Conservation (phyloP, 2,113 vertebrate species). For the Limanda limanda region DNA sequence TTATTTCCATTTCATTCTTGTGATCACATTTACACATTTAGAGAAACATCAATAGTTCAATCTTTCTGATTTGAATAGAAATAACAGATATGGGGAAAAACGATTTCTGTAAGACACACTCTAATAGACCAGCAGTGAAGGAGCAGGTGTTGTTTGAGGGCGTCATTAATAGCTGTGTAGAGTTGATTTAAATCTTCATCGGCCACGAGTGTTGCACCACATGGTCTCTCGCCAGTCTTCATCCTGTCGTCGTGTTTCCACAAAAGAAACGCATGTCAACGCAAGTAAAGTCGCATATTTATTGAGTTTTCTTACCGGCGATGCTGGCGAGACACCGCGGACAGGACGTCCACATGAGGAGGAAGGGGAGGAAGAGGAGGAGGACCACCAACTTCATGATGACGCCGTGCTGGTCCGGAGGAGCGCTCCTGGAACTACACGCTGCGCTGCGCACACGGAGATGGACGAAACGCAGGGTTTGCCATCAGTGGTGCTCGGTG, state of each 20-base stretch:
- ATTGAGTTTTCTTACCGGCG: slow-evolving; percentile 61
- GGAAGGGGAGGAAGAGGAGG: not conserved
- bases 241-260: not conserved
- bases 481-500: slow-evolving; percentile 14
- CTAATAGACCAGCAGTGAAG: not conserved
- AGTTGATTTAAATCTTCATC: not conserved
- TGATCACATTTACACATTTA: not conserved
- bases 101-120: not conserved
- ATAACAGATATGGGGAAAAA: too few species aligned
- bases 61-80: not conserved
- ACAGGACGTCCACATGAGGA: slow-evolving; percentile 48
- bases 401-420: slow-evolving; percentile 40
- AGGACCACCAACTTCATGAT: slow-evolving; percentile 68
- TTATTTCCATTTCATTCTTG: not conserved
- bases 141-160: not conserved
- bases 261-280: not conserved
- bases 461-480: not conserved
- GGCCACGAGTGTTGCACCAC: not conserved
- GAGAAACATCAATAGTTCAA: too few species aligned
- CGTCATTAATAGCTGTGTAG: not conserved
- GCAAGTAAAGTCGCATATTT: too few species aligned
- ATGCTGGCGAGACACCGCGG: slow-evolving; percentile 36
- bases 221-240: not conserved
- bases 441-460: not conserved
- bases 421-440: slow-evolving; percentile 1